These are phyloP conservation scores for Oscheius sp. DNA, from an alignment of 2,888 invertebrate genomes.

Conservation along the genomic window DNA sequence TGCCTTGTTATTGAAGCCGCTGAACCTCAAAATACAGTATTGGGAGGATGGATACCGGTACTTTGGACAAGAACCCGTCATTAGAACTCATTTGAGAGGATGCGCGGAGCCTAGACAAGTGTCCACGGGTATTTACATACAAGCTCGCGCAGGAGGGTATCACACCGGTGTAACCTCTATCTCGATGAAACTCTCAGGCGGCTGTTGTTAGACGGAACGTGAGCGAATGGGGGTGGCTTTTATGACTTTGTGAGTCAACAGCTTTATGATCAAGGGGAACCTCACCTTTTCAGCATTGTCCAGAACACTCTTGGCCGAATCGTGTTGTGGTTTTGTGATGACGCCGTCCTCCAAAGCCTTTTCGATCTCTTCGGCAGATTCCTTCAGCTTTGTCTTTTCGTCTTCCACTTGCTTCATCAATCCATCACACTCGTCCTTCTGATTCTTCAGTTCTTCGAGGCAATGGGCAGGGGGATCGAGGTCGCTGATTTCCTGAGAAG, in stretches of 20 bases:
- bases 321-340: constrained; percentile 44
- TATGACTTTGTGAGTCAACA: background rate
- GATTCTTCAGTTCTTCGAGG: constrained; percentile 76
- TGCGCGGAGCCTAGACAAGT: background rate
- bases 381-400: constrained; percentile 68
- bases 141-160: background rate
- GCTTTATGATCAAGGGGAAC: background rate
- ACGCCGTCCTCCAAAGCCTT: constrained; percentile 43
- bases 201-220: background rate
- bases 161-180: constrained; percentile 15
- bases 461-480: constrained; percentile 59
- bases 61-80: background rate
- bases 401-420: constrained; percentile 57
- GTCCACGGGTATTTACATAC: constrained; percentile 28
- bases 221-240: background rate
- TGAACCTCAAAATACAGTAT: constrained; percentile 52
- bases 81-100: background rate
- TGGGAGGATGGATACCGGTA: constrained; percentile 43
- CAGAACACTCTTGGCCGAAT: constrained; percentile 40
- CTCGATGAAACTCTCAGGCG: constrained; percentile 1
- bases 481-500: constrained; percentile 46
- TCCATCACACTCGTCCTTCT: constrained; percentile 71
- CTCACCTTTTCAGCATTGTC: constrained; percentile 52
- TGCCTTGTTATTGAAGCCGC: background rate
- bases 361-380: constrained; percentile 42